Evolutionary conservation across 2,888 invertebrate genomes (phyloP), one percentile per base, ranked within the genome.

Genomic region (Cactoblastis cactorum): DNA sequence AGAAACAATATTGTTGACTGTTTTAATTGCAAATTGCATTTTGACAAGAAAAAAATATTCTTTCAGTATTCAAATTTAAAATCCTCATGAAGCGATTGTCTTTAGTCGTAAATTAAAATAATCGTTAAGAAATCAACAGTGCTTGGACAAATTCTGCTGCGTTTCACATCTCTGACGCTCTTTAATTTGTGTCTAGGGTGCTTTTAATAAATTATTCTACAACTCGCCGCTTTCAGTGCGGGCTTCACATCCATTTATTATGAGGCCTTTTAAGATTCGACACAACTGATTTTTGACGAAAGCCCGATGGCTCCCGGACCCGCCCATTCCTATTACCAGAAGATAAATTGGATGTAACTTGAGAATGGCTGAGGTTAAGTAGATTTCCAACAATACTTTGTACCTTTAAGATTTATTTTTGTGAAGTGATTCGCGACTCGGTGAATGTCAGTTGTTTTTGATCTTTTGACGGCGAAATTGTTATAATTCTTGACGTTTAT

Each of bases 171-270:
- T 35, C 14, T 35, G 8, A 15, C 9, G 9, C 4, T 37, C 3
- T 37, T 37, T 37, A 37, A 2, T 37, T 37, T 37, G 15, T 11
- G 1, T 37, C 17, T 17, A 8, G 70, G 71, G 67, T 59, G 71
- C 77, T 76, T 79, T 80, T 80, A 80, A 81, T 83, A 81, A 82
- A 83, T 82, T 79, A 82, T 82, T 80, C 79, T 59, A 63, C 68
- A 62, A 67, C 69, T 67, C 70, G 67, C 64, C 70, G 77, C 71
- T 72, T 69, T 73, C 72, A 71, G 69, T 60, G 60, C 60, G 57
- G 65, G 63, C 66, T 64, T 64, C 63, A 61, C 66, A 67, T 65
- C 66, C 73, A 76, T 78, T 75, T 74, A 71, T 77, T 68, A 73
- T 61, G 59, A 54, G 57, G 64, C 66, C 63, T 64, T 64, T 61